Base-by-base conservation (phyloP, 2,888 invertebrate genomes). In the Halictus quadricinctus region DNA sequence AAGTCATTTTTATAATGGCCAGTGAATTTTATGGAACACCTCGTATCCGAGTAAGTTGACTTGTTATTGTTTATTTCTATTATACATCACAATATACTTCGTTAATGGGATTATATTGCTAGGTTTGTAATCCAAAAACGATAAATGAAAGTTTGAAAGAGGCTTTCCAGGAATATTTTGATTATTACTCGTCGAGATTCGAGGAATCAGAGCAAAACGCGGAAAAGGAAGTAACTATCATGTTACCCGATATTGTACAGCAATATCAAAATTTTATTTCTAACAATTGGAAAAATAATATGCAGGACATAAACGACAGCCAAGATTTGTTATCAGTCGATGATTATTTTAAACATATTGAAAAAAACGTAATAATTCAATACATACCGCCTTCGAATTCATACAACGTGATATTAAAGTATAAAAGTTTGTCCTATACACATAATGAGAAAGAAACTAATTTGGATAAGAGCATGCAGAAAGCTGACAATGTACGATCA, bases 1-100 rank as follows among this genome's bases (percentile, higher is more conserved):
- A 92, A 86, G 91, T 92, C 5, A 90, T 94, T 70, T 95, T 94
- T 79, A 92, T 93, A 3, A 92, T 95, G 91, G 90, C 91, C 21
- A 94, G 94, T 83, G 94, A 94, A 72, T 93, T 91, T 85, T 83
- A 88, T 41, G 91, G 88, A 50, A 91, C 93, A 10, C 94, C 94
- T 25, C 81, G 89, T 1, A 80, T 94, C 77, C 88, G 85, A 6
- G 93, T 93, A 87, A 88, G 90, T 88, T 84, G 13, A 6, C 12
- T 7, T 43, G 13, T 10, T 43, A 66, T 48, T 7, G 5, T n/a
- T 72, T n/a, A 21, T 60, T 50, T 46, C 25, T 18, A 64, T 60
- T 54, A 36, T 36, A n/a, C 18, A 73, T 77, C 60, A 13, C 70
- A n/a, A 43, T 29, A 74, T 43, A 0, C 25, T 50, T 76, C 43